Evolutionary conservation across 2,113 vertebrate genomes (phyloP).

Genomic region (Cyanistes caeruleus): DNA sequence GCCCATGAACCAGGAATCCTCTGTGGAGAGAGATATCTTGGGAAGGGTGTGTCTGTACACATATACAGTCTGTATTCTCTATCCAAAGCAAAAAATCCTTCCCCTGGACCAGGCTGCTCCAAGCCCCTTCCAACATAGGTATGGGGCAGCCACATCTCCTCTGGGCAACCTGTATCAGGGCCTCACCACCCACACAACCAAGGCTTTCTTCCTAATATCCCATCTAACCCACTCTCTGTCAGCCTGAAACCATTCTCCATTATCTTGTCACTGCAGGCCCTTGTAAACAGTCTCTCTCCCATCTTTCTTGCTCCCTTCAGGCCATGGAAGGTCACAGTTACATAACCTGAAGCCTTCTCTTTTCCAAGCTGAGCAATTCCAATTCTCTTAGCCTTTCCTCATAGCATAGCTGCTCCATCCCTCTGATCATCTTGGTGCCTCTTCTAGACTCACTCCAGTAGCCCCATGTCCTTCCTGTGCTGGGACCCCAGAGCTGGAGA

Average conservation of each 20-base stretch:
- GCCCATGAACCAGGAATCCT: not conserved
- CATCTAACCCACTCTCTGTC: not conserved
- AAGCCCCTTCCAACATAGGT: not conserved
- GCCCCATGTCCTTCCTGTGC: not conserved
- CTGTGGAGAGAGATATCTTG: not conserved
- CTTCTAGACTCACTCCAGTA: not conserved
- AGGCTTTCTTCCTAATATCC: not conserved
- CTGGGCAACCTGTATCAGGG: not conserved
- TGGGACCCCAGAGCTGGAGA: not conserved
- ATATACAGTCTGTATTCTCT: fast-evolving
- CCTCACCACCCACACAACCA: not conserved
- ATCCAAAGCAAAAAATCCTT: not conserved
- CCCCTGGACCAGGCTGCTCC: not conserved
- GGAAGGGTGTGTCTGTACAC: not conserved
- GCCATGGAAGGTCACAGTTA: not conserved
- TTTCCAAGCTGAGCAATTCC: not conserved
- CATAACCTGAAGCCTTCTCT: not conserved
- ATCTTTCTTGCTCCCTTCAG: not conserved
- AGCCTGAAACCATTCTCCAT: not conserved
- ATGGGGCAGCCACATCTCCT: not conserved
- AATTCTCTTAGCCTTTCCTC: not conserved
- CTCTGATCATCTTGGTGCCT: not conserved
- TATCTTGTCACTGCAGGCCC: not conserved
- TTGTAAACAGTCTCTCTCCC: not conserved
- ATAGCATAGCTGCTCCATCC: not conserved